phyloP scores from a whole-genome alignment of 2,113 vertebrate genomes.

The Oncorhynchus clarkii region DNA sequence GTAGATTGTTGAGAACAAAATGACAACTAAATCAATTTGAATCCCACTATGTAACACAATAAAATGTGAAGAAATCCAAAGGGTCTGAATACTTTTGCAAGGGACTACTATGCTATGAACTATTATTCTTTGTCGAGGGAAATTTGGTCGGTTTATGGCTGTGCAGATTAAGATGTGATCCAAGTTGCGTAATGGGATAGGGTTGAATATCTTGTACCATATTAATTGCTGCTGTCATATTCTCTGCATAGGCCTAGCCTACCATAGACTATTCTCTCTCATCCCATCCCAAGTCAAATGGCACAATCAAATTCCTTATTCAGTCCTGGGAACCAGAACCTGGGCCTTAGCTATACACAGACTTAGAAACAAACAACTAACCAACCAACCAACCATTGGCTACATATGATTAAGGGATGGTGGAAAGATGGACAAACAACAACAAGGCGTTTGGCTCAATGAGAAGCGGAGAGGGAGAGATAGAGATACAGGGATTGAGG shows the following conservation, averaged over 20 bases:
- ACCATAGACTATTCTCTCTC: background rate
- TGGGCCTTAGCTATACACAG: constrained; percentile 14
- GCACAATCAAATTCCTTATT: constrained; percentile 34
- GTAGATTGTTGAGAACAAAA: no score
- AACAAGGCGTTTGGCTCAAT: background rate
- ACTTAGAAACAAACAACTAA: background rate
- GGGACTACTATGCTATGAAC: no score
- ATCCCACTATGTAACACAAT: no score
- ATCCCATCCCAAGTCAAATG: background rate
- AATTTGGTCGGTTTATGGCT: no score
- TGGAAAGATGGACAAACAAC: background rate
- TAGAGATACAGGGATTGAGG: background rate
- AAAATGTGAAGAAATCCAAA: no score
- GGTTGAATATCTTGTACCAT: constrained; percentile 45
- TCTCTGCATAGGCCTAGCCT: constrained; percentile 36
- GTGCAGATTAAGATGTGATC: background rate
- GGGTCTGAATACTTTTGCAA: background rate
- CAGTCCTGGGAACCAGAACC: constrained; percentile 32
- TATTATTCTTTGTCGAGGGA: no score
- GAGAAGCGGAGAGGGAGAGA: constrained; percentile 21
- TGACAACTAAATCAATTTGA: no score
- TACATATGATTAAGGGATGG: background rate
- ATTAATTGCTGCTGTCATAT: constrained; percentile 50
- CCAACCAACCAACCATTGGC: background rate
- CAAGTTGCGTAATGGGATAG: constrained; percentile 48